Base-by-base conservation (phyloP, 2,888 invertebrate species). In the Orthosia gothica region DNA sequence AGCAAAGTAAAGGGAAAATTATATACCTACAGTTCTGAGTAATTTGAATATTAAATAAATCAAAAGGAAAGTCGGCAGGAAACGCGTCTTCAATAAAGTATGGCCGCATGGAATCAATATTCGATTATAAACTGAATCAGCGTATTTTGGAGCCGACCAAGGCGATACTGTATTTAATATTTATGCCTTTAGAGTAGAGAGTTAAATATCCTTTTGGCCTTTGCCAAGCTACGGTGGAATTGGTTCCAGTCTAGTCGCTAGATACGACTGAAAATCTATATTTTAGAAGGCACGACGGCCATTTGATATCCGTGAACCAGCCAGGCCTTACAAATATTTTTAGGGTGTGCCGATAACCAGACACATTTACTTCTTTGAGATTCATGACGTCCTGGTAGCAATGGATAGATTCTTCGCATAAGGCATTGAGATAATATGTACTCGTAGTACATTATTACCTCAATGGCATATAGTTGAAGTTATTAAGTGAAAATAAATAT, bases 91-190 rank as follows among this genome's bases (percentile, higher is more conserved):
- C 26, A 57, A 26, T 26, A 55, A 52, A 81, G 69, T 78, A 76
- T 83, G 61, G 69, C 57, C 61, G 47, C 49, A 57, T 26, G 16
- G 63, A 83, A 83, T 85, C 74, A 76, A 84, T 86, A 85, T 63
- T 84, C 71, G 61, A 84, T 84, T 79, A 86, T 57, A 70, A 76
- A 71, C 68, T 57, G 68, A 63, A 63, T 73, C 73, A 49, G 59
- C 69, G 63, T 52, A 77, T 63, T 74, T 70, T n/a, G n/a, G n/a
- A n/a, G n/a, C 69, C 5, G 2, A 64, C 40, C 70, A 59, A 57
- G 1, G 20, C 32, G 50, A 73, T 32, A 52, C 65, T 20, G 50
- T 85, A 66, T 74, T 71, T 76, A 81, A 70, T 81, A 81, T 78
- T 81, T 63, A 80, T 82, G 49, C 57, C 47, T 70, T 55, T 57